These are phyloP conservation scores for Megalopta genalis DNA, from an alignment of 1,140 invertebrate species.

Conservation along the genomic window DNA sequence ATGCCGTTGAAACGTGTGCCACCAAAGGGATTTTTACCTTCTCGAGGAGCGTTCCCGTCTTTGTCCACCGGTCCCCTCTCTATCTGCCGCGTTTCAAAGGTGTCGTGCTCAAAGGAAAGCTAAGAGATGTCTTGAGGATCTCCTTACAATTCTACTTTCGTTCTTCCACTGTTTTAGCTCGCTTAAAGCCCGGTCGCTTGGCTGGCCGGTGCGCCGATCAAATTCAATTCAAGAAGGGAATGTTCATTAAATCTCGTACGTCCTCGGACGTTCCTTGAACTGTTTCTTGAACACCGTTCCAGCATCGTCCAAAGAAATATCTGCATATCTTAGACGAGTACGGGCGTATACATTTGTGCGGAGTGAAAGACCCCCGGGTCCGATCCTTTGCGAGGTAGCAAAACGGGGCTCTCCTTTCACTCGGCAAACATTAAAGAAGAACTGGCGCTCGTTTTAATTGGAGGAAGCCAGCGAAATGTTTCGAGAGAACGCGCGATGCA, in stretches of 20 bases:
- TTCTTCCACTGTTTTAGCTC: constrained; percentile 19
- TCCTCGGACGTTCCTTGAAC: neutral
- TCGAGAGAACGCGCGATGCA: neutral
- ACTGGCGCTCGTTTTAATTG: constrained; percentile 15
- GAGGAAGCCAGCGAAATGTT: neutral
- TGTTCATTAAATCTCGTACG: constrained; percentile 44
- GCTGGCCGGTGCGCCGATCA: constrained; percentile 10
- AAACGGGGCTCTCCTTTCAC: neutral
- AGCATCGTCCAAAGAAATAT: neutral
- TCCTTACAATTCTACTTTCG: constrained; percentile 40
- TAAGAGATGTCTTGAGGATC: constrained; percentile 47
- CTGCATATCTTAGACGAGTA: constrained; percentile 16
- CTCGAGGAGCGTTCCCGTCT: neutral
- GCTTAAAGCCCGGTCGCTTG: neutral
- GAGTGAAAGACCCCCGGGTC: neutral
- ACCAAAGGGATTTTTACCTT: constrained; percentile 13
- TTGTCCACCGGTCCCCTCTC: constrained; percentile 20
- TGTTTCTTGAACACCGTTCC: neutral
- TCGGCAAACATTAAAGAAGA: neutral
- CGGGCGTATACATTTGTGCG: neutral
- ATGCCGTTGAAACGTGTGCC: constrained; percentile 39
- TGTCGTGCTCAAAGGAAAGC: constrained; percentile 47
- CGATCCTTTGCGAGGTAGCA: neutral
- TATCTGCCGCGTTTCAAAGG: constrained; percentile 47
- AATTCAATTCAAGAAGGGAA: constrained; percentile 36